These are phyloP conservation scores for Noctua janthe DNA, from an alignment of 2,888 invertebrate genomes.

Conservation along the genomic window DNA sequence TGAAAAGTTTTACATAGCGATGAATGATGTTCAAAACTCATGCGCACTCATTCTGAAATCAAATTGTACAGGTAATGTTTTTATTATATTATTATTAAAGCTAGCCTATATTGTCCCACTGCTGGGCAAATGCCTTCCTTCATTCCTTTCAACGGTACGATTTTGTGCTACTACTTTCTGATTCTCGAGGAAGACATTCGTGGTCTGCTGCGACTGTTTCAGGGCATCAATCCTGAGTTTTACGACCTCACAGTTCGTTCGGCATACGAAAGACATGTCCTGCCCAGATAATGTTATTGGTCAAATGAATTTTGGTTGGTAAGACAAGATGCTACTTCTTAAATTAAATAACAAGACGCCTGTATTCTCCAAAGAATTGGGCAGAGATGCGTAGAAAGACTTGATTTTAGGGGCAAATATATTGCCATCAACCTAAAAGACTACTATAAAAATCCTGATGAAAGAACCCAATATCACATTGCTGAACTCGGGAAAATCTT, in stretches of 20 bases:
- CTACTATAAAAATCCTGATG: neutral
- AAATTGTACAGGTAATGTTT: constrained; percentile 19
- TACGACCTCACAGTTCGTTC: too few relatives aligned
- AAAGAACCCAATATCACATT: neutral
- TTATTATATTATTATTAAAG: too few relatives aligned
- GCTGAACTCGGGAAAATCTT: too few relatives aligned
- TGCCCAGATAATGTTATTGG: too few relatives aligned
- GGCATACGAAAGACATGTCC: too few relatives aligned
- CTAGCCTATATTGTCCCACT: too few relatives aligned
- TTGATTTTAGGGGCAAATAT: neutral
- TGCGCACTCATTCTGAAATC: constrained; percentile 10
- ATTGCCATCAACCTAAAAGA: neutral
- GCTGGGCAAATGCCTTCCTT: too few relatives aligned
- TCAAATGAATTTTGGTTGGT: neutral
- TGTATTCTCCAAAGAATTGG: neutral
- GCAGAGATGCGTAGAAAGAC: neutral
- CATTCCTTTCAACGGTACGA: too few relatives aligned
- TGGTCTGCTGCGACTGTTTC: too few relatives aligned
- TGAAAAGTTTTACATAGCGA: constrained; percentile 29
- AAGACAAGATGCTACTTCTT: neutral
- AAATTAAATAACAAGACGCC: neutral
- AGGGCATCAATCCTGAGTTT: too few relatives aligned
- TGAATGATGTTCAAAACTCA: constrained; percentile 6
- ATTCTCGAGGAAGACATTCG: too few relatives aligned
- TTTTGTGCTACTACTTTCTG: too few relatives aligned